Base-by-base conservation (phyloP, 2,797 vertebrate species). In the Scarus forsteni region DNA sequence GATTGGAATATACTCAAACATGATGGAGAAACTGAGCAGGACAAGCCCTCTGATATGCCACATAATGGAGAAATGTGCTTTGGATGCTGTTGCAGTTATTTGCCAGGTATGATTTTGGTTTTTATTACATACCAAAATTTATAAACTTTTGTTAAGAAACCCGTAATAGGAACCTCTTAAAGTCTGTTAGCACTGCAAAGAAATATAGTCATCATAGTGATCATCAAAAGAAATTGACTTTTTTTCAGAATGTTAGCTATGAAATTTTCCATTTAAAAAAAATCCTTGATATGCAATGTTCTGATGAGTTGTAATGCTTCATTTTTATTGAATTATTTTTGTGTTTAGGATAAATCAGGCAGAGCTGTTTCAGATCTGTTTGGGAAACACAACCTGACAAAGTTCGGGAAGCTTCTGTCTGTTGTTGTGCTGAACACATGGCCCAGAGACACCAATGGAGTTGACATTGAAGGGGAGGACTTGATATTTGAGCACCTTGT, bases 351-450 rank as follows among this genome's bases (percentile, higher is more conserved):
- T 66, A 68, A 55, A 59, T 77, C 79, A 11, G 0, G 66, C 27
- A 10, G 0, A 64, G 14, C 56, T 5, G 0, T 53, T 54, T 44
- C 27, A 10, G 11, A 7, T 12, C 42, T 83, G 0, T 4, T 81
- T 34, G 0, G 11, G 7, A 67, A 0, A 43, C 42, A 67, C 50
- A 63, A 86, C 13, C 58, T 86, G 27, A 59, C 35, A 70, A 80
- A 70, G 58, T 80, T 12, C 72, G 80, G 58, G 44, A 85, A 77
- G 55, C 49, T 85, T 60, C 69, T 80, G 64, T 85, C 83, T 3
- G 66, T 68, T 60, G 51, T 80, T 72, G 39, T 85, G 56, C 34
- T 77, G 56, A 51, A 80, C 19, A 69, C 79, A 40, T 82, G 79
- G 83, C 83, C 79, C 9, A 74, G 5, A 57, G 39, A 80, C 61